Evolutionary conservation across 2,113 vertebrate species (phyloP).

Genomic region (Malurus elegans): DNA sequence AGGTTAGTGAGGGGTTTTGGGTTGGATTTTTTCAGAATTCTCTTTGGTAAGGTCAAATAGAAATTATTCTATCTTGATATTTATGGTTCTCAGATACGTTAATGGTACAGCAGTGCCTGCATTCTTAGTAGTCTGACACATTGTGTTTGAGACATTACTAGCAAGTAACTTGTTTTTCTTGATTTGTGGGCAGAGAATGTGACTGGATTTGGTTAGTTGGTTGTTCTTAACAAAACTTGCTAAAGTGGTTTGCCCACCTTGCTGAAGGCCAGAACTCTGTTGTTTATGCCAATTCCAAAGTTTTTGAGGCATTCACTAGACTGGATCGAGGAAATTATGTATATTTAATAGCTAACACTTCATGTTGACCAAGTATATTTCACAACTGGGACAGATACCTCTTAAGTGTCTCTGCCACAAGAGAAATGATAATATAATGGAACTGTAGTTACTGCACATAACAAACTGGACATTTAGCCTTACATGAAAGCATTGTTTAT

Average conservation of each 20-base stretch:
- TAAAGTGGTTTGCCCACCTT: not conserved
- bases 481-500: not conserved
- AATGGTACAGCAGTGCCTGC: not conserved
- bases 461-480: not conserved
- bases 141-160: not conserved
- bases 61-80: not conserved
- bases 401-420: not conserved
- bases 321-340: not conserved
- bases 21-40: not conserved
- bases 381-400: not conserved
- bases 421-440: not conserved
- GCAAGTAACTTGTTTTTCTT: not conserved
- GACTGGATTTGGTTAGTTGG: not conserved
- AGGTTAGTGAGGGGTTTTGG: not conserved
- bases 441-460: not conserved
- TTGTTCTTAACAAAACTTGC: not conserved
- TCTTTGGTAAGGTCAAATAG: not conserved
- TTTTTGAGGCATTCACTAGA: not conserved
- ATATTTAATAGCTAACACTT: not conserved
- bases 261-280: not conserved
- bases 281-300: not conserved
- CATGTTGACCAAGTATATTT: not conserved
- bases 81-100: not conserved
- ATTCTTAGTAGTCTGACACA: not conserved
- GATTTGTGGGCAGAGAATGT: not conserved